These are phyloP conservation scores for Piprites chloris DNA, from an alignment of 2,113 vertebrate species.

Conservation along the genomic window DNA sequence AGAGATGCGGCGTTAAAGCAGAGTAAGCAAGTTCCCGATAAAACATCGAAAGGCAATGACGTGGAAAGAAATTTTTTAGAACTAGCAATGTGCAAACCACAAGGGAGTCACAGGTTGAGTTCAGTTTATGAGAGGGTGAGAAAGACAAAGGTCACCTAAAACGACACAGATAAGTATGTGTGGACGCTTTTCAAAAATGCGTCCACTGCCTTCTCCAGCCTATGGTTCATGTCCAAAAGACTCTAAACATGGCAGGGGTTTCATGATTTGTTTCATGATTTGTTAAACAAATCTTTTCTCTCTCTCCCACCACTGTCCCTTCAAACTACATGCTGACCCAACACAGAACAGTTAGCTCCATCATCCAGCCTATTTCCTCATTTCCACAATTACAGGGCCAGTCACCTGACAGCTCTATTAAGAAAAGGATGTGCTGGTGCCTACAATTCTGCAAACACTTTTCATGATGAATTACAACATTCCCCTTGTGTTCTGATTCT, in stretches of 20 bases:
- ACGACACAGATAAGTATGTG: neutral
- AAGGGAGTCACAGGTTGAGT: neutral
- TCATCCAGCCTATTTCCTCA: neutral
- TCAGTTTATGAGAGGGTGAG: neutral
- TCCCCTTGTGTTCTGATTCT: neutral
- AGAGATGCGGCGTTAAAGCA: neutral
- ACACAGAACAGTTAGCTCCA: neutral
- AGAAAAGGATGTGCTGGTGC: neutral
- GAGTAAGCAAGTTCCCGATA: neutral
- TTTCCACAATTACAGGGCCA: neutral
- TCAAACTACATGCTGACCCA: neutral
- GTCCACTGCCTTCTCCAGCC: neutral
- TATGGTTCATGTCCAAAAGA: neutral
- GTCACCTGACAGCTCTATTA: neutral
- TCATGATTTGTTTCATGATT: neutral
- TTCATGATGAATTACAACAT: neutral
- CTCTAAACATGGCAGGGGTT: neutral
- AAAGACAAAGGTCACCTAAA: neutral
- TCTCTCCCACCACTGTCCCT: neutral
- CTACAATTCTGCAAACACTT: neutral
- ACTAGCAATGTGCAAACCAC: neutral
- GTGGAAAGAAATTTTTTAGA: neutral
- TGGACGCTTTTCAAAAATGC: neutral
- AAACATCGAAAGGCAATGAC: neutral
- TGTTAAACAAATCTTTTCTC: neutral